phyloP scores from a whole-genome alignment of 2,888 invertebrate species.

The Bimastos eiseni region DNA sequence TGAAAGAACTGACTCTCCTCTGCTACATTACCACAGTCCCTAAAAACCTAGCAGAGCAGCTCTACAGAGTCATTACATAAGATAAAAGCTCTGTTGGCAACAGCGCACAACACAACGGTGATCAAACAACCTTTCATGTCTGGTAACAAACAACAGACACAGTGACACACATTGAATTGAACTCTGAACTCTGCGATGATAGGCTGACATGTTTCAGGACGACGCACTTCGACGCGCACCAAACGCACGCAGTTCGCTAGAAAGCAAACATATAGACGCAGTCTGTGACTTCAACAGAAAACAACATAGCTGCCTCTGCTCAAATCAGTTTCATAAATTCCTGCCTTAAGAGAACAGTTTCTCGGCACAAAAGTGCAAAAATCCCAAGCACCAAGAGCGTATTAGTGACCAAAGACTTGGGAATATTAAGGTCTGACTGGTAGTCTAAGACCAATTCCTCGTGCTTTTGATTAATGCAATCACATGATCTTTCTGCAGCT shows the following conservation, averaged over 20 bases:
- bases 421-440: background rate
- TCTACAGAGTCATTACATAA: background rate
- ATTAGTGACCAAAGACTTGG: background rate
- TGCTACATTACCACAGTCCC: background rate
- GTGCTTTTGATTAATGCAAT: background rate
- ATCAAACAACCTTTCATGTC: background rate
- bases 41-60: background rate
- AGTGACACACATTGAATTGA: background rate
- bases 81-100: background rate
- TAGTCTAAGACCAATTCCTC: background rate
- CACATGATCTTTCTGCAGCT: too few species aligned
- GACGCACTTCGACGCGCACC: background rate
- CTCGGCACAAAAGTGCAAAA: background rate
- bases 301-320: background rate
- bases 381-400: background rate
- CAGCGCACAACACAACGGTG: background rate
- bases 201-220: background rate
- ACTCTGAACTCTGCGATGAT: background rate
- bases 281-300: background rate
- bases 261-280: background rate
- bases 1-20: background rate
- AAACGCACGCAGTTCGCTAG: background rate
- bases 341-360: conserved; percentile 13
- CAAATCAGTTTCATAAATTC: background rate
- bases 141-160: background rate